A percentile compares a stretch with the other conserved stretches of the same genome.
These are phyloP conservation scores for Seira musarum DNA, from an alignment of 2,888 invertebrate genomes.

Conservation along the genomic window DNA sequence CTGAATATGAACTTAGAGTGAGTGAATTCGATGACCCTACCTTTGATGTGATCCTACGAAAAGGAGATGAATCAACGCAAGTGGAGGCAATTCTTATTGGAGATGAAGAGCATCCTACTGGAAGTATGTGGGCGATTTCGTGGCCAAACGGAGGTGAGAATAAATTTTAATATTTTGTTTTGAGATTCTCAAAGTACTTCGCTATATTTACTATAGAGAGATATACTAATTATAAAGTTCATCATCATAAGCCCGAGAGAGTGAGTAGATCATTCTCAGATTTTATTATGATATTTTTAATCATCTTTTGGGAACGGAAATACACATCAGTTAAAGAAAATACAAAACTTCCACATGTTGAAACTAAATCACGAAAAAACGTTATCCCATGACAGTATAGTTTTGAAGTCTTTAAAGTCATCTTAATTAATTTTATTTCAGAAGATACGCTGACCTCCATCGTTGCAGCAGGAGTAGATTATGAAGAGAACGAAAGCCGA, in stretches of 20 bases:
- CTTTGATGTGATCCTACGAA: background rate
- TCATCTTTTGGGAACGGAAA: constrained; percentile 58
- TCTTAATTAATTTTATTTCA: constrained; percentile 37
- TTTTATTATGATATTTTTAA: constrained; percentile 46
- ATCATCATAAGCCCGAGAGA: background rate
- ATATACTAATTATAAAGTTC: too few relatives aligned
- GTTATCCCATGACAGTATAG: constrained; percentile 50
- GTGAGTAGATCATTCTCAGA: constrained; percentile 41
- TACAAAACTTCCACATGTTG: constrained; percentile 56
- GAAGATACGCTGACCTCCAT: constrained; percentile 50
- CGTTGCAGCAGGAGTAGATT: constrained; percentile 47
- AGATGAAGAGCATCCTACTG: constrained; percentile 34
- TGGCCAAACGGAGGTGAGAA: constrained; percentile 53
- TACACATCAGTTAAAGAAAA: constrained; percentile 59
- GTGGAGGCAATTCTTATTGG: constrained; percentile 34
- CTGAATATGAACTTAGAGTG: background rate
- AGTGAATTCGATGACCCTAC: background rate
- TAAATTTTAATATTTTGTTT: background rate
- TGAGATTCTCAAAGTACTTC: too few relatives aligned
- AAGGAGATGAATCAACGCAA: background rate
- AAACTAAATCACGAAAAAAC: constrained; percentile 55
- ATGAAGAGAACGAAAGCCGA: constrained; percentile 41
- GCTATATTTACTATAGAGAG: too few relatives aligned
- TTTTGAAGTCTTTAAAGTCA: constrained; percentile 59
- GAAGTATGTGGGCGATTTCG: constrained; percentile 34